phyloP scores from a whole-genome alignment of 2,797 vertebrate species.

The Babyrousa celebensis region DNA sequence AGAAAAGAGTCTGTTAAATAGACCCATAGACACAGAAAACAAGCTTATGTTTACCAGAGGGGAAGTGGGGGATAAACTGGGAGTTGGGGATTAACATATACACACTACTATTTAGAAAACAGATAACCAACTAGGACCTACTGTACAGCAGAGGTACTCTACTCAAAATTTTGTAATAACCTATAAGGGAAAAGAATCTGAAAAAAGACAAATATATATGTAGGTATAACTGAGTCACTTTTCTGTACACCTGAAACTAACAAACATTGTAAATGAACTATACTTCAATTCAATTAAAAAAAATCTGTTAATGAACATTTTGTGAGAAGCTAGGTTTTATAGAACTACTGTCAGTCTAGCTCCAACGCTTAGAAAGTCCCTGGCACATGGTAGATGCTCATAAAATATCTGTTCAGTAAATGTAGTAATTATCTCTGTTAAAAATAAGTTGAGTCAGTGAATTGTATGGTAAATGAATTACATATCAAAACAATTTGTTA shows the following conservation, averaged over 20 bases:
- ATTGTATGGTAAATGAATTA: neutral
- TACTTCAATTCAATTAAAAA: neutral
- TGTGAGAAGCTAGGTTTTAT: neutral
- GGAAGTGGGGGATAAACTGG: too few relatives aligned
- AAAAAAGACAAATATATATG: neutral
- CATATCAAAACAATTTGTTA: neutral
- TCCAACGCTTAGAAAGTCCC: neutral
- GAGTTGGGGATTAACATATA: too few relatives aligned
- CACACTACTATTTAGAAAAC: too few relatives aligned
- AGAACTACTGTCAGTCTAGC: neutral
- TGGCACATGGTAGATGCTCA: neutral
- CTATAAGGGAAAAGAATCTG: neutral
- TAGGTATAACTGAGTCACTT: neutral
- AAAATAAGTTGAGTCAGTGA: constrained; percentile 30
- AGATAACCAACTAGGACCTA: neutral
- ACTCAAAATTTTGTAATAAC: neutral
- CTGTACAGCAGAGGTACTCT: neutral
- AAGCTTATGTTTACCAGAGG: too few relatives aligned
- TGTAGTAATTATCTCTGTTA: neutral
- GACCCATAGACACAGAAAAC: neutral
- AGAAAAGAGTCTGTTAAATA: neutral
- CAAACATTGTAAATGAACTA: neutral
- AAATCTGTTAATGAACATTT: neutral
- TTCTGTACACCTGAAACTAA: neutral
- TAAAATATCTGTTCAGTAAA: constrained; percentile 16